Conservation (phyloP, 2,888 invertebrate species). For the Harpalus rubripes region DNA sequence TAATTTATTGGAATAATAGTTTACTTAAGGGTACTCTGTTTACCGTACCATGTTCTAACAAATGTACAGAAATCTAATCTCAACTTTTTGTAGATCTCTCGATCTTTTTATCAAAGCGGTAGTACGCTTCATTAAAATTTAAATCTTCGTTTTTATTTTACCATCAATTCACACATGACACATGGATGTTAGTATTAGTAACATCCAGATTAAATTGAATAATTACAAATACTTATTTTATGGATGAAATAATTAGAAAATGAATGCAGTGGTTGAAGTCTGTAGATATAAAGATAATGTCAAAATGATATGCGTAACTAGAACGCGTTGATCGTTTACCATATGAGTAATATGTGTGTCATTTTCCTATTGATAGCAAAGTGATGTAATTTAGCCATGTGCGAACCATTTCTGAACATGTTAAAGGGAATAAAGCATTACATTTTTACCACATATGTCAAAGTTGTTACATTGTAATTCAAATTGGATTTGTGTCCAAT, state of each 20-base stretch:
- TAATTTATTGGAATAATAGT: too few relatives aligned
- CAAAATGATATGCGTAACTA: slow-evolving; percentile 9
- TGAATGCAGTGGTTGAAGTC: not conserved
- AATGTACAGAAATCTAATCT: not conserved
- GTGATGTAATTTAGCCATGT: slow-evolving; percentile 44
- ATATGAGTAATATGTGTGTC: slow-evolving; percentile 31
- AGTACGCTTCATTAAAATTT: slow-evolving; percentile 33
- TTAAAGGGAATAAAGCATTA: slow-evolving; percentile 14
- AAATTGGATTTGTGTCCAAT: slow-evolving; percentile 13
- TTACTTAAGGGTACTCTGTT: not conserved
- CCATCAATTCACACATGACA: not conserved
- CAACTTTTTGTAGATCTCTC: not conserved
- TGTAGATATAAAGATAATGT: slow-evolving; percentile 29
- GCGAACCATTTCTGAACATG: slow-evolving; percentile 14
- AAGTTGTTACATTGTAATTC: slow-evolving; percentile 27
- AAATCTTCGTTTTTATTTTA: not conserved
- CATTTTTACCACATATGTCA: slow-evolving; percentile 23
- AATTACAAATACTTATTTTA: not conserved
- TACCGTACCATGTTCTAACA: not conserved
- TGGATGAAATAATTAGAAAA: not conserved
- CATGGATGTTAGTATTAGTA: not conserved
- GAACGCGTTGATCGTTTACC: not conserved
- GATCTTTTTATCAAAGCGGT: slow-evolving; percentile 7
- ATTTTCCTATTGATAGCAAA: slow-evolving; percentile 40
- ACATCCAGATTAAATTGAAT: not conserved